Conservation (phyloP, 1,140 invertebrate genomes). For the Argopecten irradians region DNA sequence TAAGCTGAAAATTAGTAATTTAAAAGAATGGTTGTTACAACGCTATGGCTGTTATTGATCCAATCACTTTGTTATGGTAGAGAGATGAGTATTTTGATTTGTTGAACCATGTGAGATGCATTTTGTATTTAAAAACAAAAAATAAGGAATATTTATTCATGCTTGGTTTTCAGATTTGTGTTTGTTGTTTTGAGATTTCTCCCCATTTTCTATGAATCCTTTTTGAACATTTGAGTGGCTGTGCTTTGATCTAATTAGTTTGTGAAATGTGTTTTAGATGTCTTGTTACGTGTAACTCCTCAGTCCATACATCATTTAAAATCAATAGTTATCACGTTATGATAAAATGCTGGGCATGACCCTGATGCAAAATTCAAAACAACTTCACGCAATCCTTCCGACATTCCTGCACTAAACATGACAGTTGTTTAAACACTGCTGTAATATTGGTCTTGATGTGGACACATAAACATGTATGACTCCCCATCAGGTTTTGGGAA, state of each 20-base stretch:
- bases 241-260: not conserved
- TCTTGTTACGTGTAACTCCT: not conserved
- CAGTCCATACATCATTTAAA: not conserved
- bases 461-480: not conserved
- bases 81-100: too few species aligned
- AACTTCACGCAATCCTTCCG: not conserved
- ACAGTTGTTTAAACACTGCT: not conserved
- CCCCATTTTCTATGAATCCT: constrained; percentile 40
- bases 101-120: too few species aligned
- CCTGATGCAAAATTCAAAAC: not conserved
- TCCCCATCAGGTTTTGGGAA: not conserved
- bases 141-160: not conserved
- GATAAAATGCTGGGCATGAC: not conserved
- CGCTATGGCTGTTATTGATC: too few species aligned
- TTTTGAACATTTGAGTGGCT: not conserved
- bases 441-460: not conserved
- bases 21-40: too few species aligned
- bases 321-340: not conserved
- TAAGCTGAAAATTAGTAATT: too few species aligned
- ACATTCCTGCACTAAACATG: not conserved
- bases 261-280: not conserved
- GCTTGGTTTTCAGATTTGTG: not conserved
- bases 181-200: not conserved
- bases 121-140: not conserved
- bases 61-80: too few species aligned